Evolutionary conservation across 2,797 vertebrate species (phyloP).

Genomic region (Diplodus puntazzo): DNA sequence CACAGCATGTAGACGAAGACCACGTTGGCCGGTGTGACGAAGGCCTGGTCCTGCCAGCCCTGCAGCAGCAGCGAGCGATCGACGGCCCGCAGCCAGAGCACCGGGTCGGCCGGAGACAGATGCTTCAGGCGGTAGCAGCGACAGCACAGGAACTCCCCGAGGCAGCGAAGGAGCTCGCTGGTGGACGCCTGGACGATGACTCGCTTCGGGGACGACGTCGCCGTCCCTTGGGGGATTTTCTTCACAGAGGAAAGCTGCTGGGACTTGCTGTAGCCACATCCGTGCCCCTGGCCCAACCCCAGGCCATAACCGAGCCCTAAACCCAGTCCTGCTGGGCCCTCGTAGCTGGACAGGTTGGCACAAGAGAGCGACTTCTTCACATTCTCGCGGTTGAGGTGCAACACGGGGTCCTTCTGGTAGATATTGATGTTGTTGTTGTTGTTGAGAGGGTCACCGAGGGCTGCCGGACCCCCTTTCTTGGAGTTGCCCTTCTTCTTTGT

Average conservation of each 20-base stretch:
- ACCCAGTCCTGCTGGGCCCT: constrained; percentile 79
- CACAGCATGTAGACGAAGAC: constrained; percentile 92
- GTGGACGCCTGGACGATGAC: constrained; percentile 90
- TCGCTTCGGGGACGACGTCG: constrained; percentile 80
- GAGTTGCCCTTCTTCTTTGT: constrained; percentile 85
- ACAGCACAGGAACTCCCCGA: constrained; percentile 88
- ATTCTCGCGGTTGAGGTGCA: constrained; percentile 87
- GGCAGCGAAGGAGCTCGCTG: constrained; percentile 88
- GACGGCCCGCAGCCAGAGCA: constrained; percentile 88
- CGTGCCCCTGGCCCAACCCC: constrained; percentile 74
- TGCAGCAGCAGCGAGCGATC: constrained; percentile 89
- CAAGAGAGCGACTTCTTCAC: constrained; percentile 89
- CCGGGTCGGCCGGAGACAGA: constrained; percentile 85
- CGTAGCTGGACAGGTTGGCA: constrained; percentile 88
- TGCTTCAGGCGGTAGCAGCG: constrained; percentile 88
- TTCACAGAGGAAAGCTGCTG: constrained; percentile 84
- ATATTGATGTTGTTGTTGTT: constrained; percentile 84
- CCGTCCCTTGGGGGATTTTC: constrained; percentile 69
- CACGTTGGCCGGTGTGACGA: constrained; percentile 90
- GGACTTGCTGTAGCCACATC: constrained; percentile 72
- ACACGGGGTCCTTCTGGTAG: constrained; percentile 84
- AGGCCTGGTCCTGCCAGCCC: constrained; percentile 92
- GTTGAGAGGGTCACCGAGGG: constrained; percentile 73
- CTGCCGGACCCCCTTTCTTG: constrained; percentile 71
- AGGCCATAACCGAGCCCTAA: constrained; percentile 73